Conservation (phyloP, 2,113 vertebrate species). For the Nothocercus nigrocapillus region DNA sequence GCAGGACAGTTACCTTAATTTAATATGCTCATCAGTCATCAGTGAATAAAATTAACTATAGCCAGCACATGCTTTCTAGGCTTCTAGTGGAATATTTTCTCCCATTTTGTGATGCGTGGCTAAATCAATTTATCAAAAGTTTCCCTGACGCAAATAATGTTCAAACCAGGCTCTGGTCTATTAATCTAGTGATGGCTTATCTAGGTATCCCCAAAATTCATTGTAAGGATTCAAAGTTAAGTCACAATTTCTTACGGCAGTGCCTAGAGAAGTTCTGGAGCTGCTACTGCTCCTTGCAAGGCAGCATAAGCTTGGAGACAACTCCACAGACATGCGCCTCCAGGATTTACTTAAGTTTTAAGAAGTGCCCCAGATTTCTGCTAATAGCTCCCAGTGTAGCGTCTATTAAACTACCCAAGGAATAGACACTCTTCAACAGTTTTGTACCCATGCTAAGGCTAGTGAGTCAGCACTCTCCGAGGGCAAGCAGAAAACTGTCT, state of each 20-base stretch:
- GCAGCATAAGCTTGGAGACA: not conserved
- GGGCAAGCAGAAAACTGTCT: not conserved
- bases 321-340: not conserved
- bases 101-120: not conserved
- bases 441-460: not conserved
- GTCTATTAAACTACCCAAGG: not conserved
- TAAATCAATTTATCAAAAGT: not conserved
- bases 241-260: not conserved
- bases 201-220: not conserved
- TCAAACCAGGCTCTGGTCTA: not conserved
- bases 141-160: not conserved
- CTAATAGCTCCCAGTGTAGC: not conserved
- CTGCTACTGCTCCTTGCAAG: not conserved
- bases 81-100: not conserved
- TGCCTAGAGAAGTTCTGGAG: not conserved
- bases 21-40: rapidly evolving
- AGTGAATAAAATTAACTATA: not conserved
- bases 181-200: no score
- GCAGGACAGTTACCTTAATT: not conserved
- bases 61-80: not conserved
- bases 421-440: not conserved
- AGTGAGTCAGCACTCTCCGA: not conserved
- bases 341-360: not conserved
- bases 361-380: not conserved
- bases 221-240: not conserved